Base-by-base conservation (phyloP, 2,888 invertebrate species). In the Nowickia ferox region DNA sequence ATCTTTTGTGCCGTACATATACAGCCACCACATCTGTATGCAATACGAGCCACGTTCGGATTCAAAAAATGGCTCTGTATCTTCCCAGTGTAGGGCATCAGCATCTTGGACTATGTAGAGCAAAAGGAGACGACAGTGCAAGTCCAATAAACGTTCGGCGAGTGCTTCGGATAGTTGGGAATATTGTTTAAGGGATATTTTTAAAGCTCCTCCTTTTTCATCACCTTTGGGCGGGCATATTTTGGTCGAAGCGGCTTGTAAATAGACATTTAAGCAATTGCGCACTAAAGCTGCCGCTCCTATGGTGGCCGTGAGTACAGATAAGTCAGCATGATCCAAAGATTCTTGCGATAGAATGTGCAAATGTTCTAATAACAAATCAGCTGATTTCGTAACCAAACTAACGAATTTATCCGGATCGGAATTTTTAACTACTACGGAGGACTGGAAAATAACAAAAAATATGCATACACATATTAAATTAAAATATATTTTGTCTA, bases 21-120 rank as follows among this genome's bases (percentile, higher is more conserved):
- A 97, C 30, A 97, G 94, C 96, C 97, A 97, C 97, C 97, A 97
- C 94, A 97, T 97, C 90, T 97, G 97, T 86, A 97, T 95, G 1
- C 96, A 95, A 55, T 96, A 97, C 4, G 97, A 96, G 4, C 96
- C 97, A 15, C 96, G 93, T 90, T 96, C 96, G 0, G 95, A 95
- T 91, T 96, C 96, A 88, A 95, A 96, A 89, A 96, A 96, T 0
- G 95, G 93, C 0, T 93, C 93, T 57, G 94, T 94, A 82, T 94
- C 95, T 88, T 96, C 95, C 94, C 97, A 96, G 86, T 96, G 95
- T 51, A 97, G 93, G 0, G 96, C 96, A 44, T 97, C 96, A 0
- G 96, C 95, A 92, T 97, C 97, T 91, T 97, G 97, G 11, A 97
- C 93, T 71, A 97, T 96, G 88, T 97, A 97, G 22, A 97, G 93